Evolutionary conservation across 2,797 vertebrate species (phyloP), one percentile per base, ranked within the genome.

Genomic region (Euthynnus affinis): DNA sequence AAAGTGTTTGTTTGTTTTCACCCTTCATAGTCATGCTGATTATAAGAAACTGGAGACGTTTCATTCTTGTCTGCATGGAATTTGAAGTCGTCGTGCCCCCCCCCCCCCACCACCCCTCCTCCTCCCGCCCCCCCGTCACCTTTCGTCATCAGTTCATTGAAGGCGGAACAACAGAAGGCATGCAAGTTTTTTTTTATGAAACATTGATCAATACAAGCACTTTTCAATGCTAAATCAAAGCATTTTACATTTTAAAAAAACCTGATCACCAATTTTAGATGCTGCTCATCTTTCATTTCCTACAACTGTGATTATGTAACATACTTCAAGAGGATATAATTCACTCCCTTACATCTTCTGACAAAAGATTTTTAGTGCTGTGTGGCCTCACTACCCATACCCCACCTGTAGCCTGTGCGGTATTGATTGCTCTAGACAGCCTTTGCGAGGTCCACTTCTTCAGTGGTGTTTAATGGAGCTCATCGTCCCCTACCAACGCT

Each of bases 381-480:
- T 46, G 51, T 61, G 56, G 62, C 32, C 76, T 64, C 40, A 0
- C 37, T 59, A 40, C 56, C 0, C 40, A 10, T 8, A 6, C 6
- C 64, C 70, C 84, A 92, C 88, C 90, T 92, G 90, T 80, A 84
- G 71, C 77, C 9, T 7, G n/a, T 57, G 76, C 76, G 74, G 89
- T 87, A 91, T 93, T 95, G 93, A 94, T 94, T 91, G 92, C 92
- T 89, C 86, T 49, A 25, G 51, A 68, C 86, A 83, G 73, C 75
- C 71, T 82, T 82, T 83, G 74, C 71, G 78, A 92, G 91, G 78
- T 92, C 74, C 79, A 87, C 88, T 93, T 91, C 66, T 86, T 89
- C 89, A 29, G 81, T 70, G 84, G 86, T 92, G 93, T 92, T 97
- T 96, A 97, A 96, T 96, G 96, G 94, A 93, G 95, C 95, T 91